Conservation (phyloP, 2,888 invertebrate genomes). For the Linyphia triangularis region DNA sequence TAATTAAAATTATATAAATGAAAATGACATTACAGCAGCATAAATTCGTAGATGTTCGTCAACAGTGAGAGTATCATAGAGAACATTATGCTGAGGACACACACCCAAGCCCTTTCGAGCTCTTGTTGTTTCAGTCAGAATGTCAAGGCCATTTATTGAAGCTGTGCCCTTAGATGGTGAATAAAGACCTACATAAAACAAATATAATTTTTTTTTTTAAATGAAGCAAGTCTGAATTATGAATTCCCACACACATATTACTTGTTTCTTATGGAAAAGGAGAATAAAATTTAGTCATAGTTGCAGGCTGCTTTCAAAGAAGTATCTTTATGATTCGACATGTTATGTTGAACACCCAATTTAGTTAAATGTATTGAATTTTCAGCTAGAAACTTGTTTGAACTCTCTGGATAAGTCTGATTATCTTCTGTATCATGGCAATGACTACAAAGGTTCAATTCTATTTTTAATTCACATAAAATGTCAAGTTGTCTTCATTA, state of each 20-base stretch:
- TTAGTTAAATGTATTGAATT: no score
- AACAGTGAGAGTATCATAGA: constrained; percentile 90
- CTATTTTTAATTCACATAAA: no score
- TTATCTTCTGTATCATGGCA: no score
- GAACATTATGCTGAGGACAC: constrained; percentile 89
- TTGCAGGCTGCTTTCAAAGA: neutral
- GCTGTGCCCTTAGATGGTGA: constrained; percentile 86
- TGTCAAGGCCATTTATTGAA: constrained; percentile 86
- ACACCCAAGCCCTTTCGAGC: constrained; percentile 84
- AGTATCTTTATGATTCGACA: neutral
- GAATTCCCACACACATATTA: neutral
- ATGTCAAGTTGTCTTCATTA: no score
- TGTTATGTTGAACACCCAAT: no score
- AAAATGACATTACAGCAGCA: constrained; percentile 84
- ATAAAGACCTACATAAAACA: constrained; percentile 79
- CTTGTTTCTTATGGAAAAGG: neutral
- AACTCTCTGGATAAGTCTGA: no score
- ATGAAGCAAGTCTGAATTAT: neutral
- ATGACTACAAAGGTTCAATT: no score
- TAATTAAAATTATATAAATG: neutral
- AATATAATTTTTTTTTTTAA: neutral
- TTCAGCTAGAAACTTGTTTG: no score
- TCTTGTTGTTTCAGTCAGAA: constrained; percentile 84
- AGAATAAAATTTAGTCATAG: neutral
- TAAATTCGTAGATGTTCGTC: constrained; percentile 91